phyloP scores from a whole-genome alignment of 2,113 vertebrate species.

The Macquaria australasica region DNA sequence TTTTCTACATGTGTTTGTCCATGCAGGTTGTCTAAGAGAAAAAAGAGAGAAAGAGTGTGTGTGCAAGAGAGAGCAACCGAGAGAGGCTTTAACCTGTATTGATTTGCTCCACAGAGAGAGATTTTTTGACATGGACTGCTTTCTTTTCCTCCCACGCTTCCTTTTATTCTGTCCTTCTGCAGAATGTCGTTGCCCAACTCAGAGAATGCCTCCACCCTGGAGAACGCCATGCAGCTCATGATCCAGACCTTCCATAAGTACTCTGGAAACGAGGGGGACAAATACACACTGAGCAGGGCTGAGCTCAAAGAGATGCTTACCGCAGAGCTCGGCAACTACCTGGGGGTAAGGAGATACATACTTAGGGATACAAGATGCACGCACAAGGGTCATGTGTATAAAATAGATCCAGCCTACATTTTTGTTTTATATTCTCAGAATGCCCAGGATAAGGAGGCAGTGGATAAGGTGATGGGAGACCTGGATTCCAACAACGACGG shows the following conservation, averaged over 20 bases:
- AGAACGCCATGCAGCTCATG: conserved; percentile 89
- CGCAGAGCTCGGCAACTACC: conserved; percentile 84
- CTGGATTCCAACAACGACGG: conserved; percentile 87
- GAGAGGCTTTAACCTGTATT: conserved; percentile 9
- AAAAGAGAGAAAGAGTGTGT: not conserved
- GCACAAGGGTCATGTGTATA: not conserved
- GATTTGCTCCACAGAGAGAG: conserved; percentile 36
- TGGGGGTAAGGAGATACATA: conserved; percentile 75
- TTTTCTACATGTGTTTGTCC: conserved; percentile 3
- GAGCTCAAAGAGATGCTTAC: conserved; percentile 90
- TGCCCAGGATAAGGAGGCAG: conserved; percentile 85
- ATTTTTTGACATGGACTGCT: conserved; percentile 5
- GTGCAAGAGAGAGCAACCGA: not conserved
- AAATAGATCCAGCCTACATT: not conserved
- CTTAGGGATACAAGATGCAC: not conserved
- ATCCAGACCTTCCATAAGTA: conserved; percentile 92
- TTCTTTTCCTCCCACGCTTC: not conserved
- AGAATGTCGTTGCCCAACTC: conserved; percentile 81
- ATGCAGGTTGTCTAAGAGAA: not conserved
- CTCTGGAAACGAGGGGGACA: conserved; percentile 89
- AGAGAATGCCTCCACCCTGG: conserved; percentile 83
- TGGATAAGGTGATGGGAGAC: conserved; percentile 88
- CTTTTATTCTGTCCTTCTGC: conserved; percentile 13
- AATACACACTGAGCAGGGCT: conserved; percentile 86
- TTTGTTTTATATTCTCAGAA: conserved; percentile 66